phyloP scores from a whole-genome alignment of 2,797 vertebrate species.

The Xenopus petersii region DNA sequence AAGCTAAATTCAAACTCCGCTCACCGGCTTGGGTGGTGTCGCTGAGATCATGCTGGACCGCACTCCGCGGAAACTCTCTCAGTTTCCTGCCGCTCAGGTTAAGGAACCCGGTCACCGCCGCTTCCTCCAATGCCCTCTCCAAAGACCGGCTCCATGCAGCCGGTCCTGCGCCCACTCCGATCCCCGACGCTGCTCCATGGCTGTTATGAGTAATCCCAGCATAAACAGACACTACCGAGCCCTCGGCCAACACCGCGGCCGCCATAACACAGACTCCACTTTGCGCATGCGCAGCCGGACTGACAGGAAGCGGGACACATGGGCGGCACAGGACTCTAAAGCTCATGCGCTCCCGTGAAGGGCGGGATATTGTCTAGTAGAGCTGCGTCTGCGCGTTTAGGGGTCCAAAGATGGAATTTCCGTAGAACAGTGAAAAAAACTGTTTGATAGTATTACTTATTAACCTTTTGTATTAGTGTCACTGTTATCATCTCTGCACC shows the following conservation, averaged over 20 bases:
- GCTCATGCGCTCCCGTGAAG: no score
- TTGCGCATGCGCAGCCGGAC: slow-evolving; percentile 43
- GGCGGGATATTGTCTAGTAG: no score
- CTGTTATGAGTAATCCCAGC: slow-evolving; percentile 29
- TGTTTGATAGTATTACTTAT: no score
- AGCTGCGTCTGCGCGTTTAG: no score
- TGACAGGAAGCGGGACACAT: slow-evolving; percentile 20
- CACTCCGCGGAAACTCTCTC: slow-evolving; percentile 92
- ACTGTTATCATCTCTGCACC: no score
- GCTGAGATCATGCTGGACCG: slow-evolving; percentile 88
- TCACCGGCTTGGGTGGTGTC: slow-evolving; percentile 92
- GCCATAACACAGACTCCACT: slow-evolving; percentile 80
- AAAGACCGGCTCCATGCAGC: slow-evolving; percentile 88
- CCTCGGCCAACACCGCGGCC: slow-evolving; percentile 80
- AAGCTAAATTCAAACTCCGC: slow-evolving; percentile 35
- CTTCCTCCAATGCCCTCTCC: slow-evolving; percentile 90
- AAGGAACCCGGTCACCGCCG: slow-evolving; percentile 82
- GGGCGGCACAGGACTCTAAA: background rate
- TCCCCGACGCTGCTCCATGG: slow-evolving; percentile 53
- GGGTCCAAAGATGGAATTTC: no score
- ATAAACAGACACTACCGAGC: slow-evolving; percentile 60
- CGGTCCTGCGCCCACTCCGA: slow-evolving; percentile 56
- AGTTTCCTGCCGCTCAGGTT: slow-evolving; percentile 96
- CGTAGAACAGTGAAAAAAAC: no score
- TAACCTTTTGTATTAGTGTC: no score